Evolutionary conservation across 2,888 invertebrate genomes (phyloP).

Genomic region (Stenodema calcarata): DNA sequence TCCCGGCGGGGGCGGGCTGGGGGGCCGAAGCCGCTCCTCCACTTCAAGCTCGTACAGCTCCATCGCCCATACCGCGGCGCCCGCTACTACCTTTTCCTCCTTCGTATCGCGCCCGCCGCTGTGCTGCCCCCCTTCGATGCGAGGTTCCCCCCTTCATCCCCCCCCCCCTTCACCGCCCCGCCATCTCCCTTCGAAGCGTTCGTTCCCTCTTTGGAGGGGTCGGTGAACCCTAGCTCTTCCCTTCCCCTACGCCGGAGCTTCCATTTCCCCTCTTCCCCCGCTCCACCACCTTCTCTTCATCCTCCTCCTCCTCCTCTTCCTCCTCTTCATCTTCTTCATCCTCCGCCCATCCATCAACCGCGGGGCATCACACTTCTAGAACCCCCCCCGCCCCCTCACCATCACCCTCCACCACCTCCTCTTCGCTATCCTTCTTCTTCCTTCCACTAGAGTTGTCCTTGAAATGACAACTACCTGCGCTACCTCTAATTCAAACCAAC

Average conservation of each 20-base stretch:
- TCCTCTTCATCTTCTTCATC: not conserved
- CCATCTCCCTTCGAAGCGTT: not conserved
- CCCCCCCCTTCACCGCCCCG: not conserved
- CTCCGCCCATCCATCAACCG: conserved; percentile 11
- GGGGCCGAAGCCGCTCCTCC: conserved; percentile 42
- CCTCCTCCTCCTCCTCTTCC: not conserved
- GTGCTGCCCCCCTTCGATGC: not conserved
- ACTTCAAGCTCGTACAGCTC: conserved; percentile 43
- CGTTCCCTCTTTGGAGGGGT: conserved; percentile 33
- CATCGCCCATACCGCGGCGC: conserved; percentile 41
- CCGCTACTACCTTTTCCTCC: conserved; percentile 44
- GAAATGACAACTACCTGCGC: not conserved
- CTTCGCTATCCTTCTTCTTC: not conserved
- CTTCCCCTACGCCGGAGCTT: not conserved
- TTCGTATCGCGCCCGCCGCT: not conserved
- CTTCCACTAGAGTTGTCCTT: not conserved
- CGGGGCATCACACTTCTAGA: conserved; percentile 2
- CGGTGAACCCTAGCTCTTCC: conserved; percentile 23
- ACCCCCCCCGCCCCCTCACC: not conserved
- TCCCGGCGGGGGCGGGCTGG: conserved; percentile 32
- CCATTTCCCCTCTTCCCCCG: not conserved
- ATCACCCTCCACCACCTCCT: not conserved
- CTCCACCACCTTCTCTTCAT: not conserved
- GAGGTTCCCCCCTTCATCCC: not conserved
- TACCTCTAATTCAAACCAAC: not conserved